Conservation (phyloP, 2,888 invertebrate species). For the Keiferia lycopersicella region DNA sequence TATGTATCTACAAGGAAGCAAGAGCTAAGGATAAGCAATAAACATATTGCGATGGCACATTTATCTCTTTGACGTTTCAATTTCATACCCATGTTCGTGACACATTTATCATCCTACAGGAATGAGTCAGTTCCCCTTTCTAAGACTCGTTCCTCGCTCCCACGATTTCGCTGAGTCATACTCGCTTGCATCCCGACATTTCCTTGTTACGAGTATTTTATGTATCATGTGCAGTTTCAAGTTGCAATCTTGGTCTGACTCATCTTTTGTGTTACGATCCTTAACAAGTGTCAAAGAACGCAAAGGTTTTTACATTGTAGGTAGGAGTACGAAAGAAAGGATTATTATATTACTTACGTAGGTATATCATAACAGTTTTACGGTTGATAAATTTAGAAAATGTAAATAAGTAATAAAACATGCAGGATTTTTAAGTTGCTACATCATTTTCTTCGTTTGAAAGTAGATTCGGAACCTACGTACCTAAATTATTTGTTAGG, state of each 20-base stretch:
- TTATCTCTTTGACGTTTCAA: background rate
- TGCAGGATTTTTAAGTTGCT: too few species aligned
- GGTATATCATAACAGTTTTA: too few species aligned
- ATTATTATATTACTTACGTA: too few species aligned
- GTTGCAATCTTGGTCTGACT: background rate
- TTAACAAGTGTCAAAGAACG: background rate
- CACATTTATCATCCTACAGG: background rate
- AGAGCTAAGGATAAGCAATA: too few species aligned
- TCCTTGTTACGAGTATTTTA: slow-evolving; percentile 1
- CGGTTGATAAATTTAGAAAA: too few species aligned
- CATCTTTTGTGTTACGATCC: background rate
- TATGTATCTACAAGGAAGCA: too few species aligned
- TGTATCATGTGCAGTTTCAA: slow-evolving; percentile 3
- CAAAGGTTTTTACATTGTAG: background rate
- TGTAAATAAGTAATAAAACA: too few species aligned
- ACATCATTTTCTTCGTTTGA: too few species aligned
- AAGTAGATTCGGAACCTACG: too few species aligned
- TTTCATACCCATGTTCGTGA: background rate
- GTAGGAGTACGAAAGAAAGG: too few species aligned
- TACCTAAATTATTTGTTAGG: too few species aligned
- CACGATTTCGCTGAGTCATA: background rate
- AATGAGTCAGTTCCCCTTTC: background rate
- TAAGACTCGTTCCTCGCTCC: background rate
- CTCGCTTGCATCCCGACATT: background rate
- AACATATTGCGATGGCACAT: too few species aligned